Evolutionary conservation across 2,113 vertebrate species (phyloP).

Genomic region (human): DNA sequence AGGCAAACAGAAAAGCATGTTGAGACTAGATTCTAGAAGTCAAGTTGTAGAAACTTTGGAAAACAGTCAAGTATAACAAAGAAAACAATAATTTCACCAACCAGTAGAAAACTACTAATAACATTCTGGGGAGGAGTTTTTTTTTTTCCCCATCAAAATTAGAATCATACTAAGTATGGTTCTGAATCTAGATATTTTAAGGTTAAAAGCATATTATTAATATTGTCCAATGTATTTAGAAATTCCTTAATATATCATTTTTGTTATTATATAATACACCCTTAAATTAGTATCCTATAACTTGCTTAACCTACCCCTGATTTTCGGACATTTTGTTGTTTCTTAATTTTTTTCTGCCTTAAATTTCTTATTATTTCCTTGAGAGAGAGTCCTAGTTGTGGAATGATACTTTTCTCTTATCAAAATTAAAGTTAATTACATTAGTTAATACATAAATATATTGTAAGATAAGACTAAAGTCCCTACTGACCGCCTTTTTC

Average conservation of each 20-base stretch:
- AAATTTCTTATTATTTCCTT: slow-evolving; percentile 48
- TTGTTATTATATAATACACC: background rate
- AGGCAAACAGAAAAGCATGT: slow-evolving; percentile 29
- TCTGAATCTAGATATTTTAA: slow-evolving; percentile 41
- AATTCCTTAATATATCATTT: slow-evolving; percentile 44
- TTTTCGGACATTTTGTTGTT: slow-evolving; percentile 17
- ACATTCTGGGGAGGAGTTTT: background rate
- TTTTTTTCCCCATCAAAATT: slow-evolving; percentile 14
- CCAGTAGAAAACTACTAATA: background rate
- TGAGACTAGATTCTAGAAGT: slow-evolving; percentile 33
- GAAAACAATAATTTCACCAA: slow-evolving; percentile 34
- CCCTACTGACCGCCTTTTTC: background rate
- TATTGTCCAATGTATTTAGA: slow-evolving; percentile 7
- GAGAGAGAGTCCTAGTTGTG: background rate
- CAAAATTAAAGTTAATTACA: slow-evolving; percentile 27
- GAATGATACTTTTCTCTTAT: slow-evolving; percentile 21
- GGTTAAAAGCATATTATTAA: background rate
- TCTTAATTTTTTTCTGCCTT: slow-evolving; percentile 26
- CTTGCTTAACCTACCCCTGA: background rate
- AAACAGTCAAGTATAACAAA: slow-evolving; percentile 35
- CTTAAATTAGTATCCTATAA: background rate
- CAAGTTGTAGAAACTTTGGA: slow-evolving; percentile 4
- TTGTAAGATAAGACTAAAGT: background rate
- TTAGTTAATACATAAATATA: slow-evolving; percentile 20
- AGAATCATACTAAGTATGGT: background rate